Percentiles rank a stretch among this genome's conserved stretches.
Evolutionary conservation across 2,113 vertebrate genomes (phyloP).

Genomic region (Jacana jacana): DNA sequence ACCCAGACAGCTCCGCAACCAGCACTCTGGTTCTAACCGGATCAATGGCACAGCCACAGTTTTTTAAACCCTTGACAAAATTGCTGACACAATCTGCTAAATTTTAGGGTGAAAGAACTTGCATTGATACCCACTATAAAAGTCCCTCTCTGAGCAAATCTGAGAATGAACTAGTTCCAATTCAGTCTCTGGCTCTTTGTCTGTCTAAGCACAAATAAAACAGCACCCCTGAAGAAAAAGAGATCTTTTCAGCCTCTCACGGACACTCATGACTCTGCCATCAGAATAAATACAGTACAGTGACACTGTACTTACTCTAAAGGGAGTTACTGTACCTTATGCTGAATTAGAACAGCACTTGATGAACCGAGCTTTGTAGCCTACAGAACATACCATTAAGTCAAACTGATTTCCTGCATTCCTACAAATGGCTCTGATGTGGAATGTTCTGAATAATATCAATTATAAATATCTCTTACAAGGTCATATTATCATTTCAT

Average conservation of each 20-base stretch:
- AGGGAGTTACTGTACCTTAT: not conserved
- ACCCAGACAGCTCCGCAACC: not conserved
- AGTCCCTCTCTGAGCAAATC: not conserved
- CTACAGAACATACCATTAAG: not conserved
- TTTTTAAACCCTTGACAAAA: not conserved
- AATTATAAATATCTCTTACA: not conserved
- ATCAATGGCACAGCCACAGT: not conserved
- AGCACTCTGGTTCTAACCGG: not conserved
- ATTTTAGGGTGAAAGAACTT: not conserved
- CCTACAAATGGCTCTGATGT: not conserved
- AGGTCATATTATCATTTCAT: not conserved
- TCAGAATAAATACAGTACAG: not conserved
- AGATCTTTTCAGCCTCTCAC: not conserved
- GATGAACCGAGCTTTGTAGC: not conserved
- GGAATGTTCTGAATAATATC: not conserved
- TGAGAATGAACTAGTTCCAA: not conserved
- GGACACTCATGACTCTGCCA: fast-evolving
- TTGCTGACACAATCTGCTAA: not conserved
- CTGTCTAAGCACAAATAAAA: not conserved
- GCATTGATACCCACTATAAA: not conserved
- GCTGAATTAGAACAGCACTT: not conserved
- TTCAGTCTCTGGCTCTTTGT: not conserved
- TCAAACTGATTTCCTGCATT: not conserved
- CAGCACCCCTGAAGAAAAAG: not conserved
- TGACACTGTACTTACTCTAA: not conserved